These are phyloP conservation scores for Hypomecis punctinalis DNA, from an alignment of 2,888 invertebrate genomes.

Conservation along the genomic window DNA sequence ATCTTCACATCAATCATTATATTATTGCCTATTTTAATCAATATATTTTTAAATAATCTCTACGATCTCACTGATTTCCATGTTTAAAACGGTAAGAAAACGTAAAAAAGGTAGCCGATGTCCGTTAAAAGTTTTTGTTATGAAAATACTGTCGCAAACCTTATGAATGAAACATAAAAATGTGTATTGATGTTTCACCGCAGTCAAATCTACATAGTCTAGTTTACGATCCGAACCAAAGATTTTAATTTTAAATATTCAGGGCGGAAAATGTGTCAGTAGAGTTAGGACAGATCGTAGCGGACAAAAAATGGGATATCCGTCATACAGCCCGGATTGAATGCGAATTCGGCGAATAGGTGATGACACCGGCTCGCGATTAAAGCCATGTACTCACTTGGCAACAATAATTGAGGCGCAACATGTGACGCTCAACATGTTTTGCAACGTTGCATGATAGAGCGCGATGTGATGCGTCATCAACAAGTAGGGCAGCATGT, in stretches of 20 bases:
- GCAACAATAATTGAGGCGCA: too few species aligned
- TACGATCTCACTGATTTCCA: too few species aligned
- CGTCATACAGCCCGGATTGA: constrained; percentile 45
- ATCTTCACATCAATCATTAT: too few species aligned
- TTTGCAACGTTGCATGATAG: too few species aligned
- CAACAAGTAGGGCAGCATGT: too few species aligned
- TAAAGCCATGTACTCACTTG: too few species aligned
- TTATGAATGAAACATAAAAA: constrained; percentile 20
- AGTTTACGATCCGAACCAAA: constrained; percentile 19
- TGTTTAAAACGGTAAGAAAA: too few species aligned
- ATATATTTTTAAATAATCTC: too few species aligned
- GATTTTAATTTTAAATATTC: constrained; percentile 30
- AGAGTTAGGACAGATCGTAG: constrained; percentile 39
- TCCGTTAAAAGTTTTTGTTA: not conserved
- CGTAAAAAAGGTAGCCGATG: too few species aligned
- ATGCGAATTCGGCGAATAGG: constrained; percentile 50
- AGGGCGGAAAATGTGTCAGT: constrained; percentile 38
- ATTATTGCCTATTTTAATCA: too few species aligned
- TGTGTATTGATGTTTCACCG: constrained; percentile 17
- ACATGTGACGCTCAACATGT: too few species aligned
- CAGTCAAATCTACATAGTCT: constrained; percentile 25
- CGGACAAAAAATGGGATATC: constrained; percentile 50
- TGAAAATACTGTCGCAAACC: constrained; percentile 12
- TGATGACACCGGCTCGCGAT: constrained; percentile 34
- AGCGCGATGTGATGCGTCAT: too few species aligned